A percentile compares a stretch with the other conserved stretches of the same genome.
Evolutionary conservation across 2,888 invertebrate species (phyloP).

Genomic region (Rhagonycha fulva): DNA sequence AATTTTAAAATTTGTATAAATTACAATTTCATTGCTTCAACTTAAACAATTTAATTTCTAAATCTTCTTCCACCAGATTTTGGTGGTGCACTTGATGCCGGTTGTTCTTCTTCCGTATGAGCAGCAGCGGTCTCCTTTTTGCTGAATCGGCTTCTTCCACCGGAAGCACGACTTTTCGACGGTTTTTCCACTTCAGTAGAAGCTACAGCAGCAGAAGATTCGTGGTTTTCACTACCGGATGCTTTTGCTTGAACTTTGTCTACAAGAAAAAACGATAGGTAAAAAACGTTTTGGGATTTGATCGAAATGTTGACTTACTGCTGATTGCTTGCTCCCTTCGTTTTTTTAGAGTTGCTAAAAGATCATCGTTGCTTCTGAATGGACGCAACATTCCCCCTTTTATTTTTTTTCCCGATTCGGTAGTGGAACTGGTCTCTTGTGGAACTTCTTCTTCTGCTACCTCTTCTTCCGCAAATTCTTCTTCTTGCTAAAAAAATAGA

Average conservation of each 20-base stretch:
- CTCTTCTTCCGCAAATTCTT: slow-evolving; percentile 60
- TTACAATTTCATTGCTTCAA: background rate
- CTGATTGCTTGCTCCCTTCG: slow-evolving; percentile 71
- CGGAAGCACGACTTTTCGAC: slow-evolving; percentile 8
- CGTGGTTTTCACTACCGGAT: slow-evolving; percentile 1
- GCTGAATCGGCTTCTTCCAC: slow-evolving; percentile 17
- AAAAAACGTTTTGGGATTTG: background rate
- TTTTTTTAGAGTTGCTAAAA: slow-evolving; percentile 73
- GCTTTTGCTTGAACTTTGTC: slow-evolving; percentile 24
- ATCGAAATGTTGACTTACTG: slow-evolving; percentile 51
- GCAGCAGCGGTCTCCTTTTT: slow-evolving; percentile 19
- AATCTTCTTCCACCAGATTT: slow-evolving; percentile 50
- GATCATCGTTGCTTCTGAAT: slow-evolving; percentile 78
- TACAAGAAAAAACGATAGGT: slow-evolving; percentile 4
- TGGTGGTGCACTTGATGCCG: slow-evolving; percentile 38
- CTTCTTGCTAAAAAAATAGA: slow-evolving; percentile 46
- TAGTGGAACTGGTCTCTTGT: slow-evolving; percentile 67
- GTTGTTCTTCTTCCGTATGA: slow-evolving; percentile 22
- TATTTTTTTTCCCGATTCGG: slow-evolving; percentile 70
- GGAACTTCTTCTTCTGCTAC: slow-evolving; percentile 61
- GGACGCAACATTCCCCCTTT: slow-evolving; percentile 70
- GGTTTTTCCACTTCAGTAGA: slow-evolving; percentile 9
- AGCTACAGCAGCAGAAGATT: slow-evolving; percentile 17
- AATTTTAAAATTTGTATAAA: background rate
- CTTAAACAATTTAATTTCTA: slow-evolving; percentile 42